These are phyloP conservation scores for Neoascia interrupta DNA, from an alignment of 2,888 invertebrate species.

Conservation along the genomic window DNA sequence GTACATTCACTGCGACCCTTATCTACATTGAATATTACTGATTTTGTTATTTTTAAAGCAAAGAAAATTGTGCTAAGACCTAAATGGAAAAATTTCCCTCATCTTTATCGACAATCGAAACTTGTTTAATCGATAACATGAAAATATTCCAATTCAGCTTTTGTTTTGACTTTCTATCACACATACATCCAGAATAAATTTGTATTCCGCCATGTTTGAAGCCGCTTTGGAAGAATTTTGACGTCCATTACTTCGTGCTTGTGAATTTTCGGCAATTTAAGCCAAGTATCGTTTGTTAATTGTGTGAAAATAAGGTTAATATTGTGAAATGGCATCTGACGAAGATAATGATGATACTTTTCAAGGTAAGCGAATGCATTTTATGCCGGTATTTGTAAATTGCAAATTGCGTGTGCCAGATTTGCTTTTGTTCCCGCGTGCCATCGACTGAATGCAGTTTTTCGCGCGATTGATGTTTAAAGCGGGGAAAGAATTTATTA, in stretches of 20 bases:
- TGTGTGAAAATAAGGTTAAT: conserved; percentile 39
- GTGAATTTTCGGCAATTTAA: conserved; percentile 40
- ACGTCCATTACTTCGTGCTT: conserved; percentile 60
- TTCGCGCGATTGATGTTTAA: background rate
- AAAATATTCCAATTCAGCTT: conserved; percentile 36
- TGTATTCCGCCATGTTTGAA: conserved; percentile 63
- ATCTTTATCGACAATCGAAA: no score
- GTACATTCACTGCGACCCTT: no score
- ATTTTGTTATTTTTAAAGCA: no score
- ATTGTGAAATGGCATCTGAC: conserved; percentile 87
- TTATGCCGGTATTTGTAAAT: conserved; percentile 51
- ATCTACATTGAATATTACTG: no score
- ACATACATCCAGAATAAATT: conserved; percentile 9
- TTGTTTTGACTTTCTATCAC: conserved; percentile 62
- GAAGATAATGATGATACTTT: conserved; percentile 93
- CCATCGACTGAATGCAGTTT: background rate
- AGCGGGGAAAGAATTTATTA: background rate
- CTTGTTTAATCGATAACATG: conserved; percentile 21
- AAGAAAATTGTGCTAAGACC: conserved; percentile 3
- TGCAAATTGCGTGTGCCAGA: conserved; percentile 58
- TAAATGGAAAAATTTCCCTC: conserved; percentile 2
- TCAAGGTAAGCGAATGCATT: conserved; percentile 85
- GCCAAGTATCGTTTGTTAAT: conserved; percentile 27
- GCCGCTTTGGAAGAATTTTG: conserved; percentile 56
- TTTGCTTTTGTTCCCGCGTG: conserved; percentile 68